phyloP scores from a whole-genome alignment of 2,888 invertebrate genomes.

The Saturnia pavonia region DNA sequence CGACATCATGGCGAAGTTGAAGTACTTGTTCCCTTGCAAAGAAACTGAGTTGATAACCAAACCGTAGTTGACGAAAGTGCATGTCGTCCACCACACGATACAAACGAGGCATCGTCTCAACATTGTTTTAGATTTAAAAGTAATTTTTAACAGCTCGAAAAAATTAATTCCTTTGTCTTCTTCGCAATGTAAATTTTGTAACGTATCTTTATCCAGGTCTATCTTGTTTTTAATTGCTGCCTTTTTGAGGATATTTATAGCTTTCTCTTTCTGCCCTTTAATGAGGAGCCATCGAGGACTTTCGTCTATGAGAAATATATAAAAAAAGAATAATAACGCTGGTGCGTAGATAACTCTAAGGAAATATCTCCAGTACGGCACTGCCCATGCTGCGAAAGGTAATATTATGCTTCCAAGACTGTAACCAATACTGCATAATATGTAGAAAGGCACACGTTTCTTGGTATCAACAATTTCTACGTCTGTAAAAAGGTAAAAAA shows the following conservation, averaged over 20 bases:
- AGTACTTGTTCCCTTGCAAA: conserved; percentile 87
- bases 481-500: conserved; percentile 45
- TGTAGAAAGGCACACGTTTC: conserved; percentile 54
- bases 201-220: conserved; percentile 45
- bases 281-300: conserved; percentile 91
- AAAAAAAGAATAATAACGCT: conserved; percentile 84
- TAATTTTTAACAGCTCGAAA: conserved; percentile 48
- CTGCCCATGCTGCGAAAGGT: conserved; percentile 55
- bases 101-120: conserved; percentile 64
- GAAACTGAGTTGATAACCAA: conserved; percentile 88
- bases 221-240: conserved; percentile 78
- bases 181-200: conserved; percentile 44
- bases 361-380: conserved; percentile 86
- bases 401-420: conserved; percentile 46
- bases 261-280: conserved; percentile 84
- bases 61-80: conserved; percentile 90
- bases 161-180: conserved; percentile 47
- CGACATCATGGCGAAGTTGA: conserved; percentile 85
- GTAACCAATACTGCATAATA: conserved; percentile 52
- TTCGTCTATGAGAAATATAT: conserved; percentile 86
- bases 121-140: conserved; percentile 56
- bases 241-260: conserved; percentile 82
- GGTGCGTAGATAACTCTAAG: conserved; percentile 86
- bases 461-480: conserved; percentile 62
- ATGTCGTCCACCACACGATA: conserved; percentile 80